phyloP scores from a whole-genome alignment of 2,113 vertebrate genomes.

The Aleadryas rufinucha region DNA sequence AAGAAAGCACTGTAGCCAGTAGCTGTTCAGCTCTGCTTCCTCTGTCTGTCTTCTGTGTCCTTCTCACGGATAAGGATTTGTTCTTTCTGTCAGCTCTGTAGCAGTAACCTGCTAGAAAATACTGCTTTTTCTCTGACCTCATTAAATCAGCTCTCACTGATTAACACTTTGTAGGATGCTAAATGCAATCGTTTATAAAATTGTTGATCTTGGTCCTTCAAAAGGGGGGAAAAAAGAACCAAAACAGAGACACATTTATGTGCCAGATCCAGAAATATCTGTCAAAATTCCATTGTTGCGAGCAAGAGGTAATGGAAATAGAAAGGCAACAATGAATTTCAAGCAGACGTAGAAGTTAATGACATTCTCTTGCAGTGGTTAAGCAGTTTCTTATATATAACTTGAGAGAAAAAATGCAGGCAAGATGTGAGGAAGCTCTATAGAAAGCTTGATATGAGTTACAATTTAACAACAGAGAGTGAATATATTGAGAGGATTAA shows the following conservation, averaged over 20 bases:
- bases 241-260: neutral
- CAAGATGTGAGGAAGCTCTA: neutral
- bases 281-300: constrained; percentile 27
- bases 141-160: constrained; percentile 66
- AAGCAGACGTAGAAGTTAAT: neutral
- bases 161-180: constrained; percentile 68
- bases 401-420: neutral
- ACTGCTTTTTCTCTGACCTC: constrained; percentile 65
- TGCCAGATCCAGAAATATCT: constrained; percentile 38
- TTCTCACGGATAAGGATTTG: constrained; percentile 73
- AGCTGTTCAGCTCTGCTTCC: constrained; percentile 80
- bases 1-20: constrained; percentile 77
- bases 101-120: constrained; percentile 68
- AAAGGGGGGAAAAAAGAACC: neutral
- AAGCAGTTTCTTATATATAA: neutral
- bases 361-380: neutral
- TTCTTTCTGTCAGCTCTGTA: constrained; percentile 68
- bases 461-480: neutral
- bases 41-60: constrained; percentile 80
- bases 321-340: constrained; percentile 29
- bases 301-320: constrained; percentile 27
- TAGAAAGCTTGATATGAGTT: neutral
- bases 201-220: constrained; percentile 57
- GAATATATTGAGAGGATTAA: neutral
- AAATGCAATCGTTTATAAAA: constrained; percentile 48